Conservation (phyloP, 2,888 invertebrate species). For the Automeris io region DNA sequence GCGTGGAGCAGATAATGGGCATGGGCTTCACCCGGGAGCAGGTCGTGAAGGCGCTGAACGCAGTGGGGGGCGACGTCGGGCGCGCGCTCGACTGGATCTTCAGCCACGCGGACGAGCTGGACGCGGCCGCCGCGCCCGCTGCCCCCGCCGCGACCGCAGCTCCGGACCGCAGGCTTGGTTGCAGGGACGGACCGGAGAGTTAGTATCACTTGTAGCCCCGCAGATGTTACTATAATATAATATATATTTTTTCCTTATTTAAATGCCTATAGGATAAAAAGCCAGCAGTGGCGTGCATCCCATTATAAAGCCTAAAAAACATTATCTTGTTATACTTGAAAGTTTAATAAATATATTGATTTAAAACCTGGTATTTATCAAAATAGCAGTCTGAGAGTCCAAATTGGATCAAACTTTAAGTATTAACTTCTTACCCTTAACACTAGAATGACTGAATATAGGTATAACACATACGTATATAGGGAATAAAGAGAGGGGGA, state of each 20-base stretch:
- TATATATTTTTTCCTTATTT: background rate
- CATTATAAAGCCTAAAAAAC: no score
- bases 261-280: no score
- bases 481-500: no score
- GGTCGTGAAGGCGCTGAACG: slow-evolving; percentile 87
- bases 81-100: slow-evolving; percentile 98
- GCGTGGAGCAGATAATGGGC: slow-evolving; percentile 79
- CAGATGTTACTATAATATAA: background rate
- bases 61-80: slow-evolving; percentile 92
- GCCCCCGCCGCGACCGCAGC: slow-evolving; percentile 13
- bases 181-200: slow-evolving; percentile 88
- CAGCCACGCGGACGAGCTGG: slow-evolving; percentile 88
- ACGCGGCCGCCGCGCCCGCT: slow-evolving; percentile 59
- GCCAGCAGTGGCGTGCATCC: no score
- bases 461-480: no score
- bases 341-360: no score
- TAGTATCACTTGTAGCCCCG: slow-evolving; percentile 41
- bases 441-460: no score
- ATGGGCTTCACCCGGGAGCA: slow-evolving; percentile 95
- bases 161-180: slow-evolving; percentile 43
- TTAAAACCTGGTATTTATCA: no score
- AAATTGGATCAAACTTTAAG: no score
- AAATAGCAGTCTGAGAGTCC: no score
- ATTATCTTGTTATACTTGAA: no score
- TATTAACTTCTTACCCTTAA: no score